These are phyloP conservation scores for Sminthurides aquaticus DNA, from an alignment of 2,888 invertebrate species.

Conservation along the genomic window DNA sequence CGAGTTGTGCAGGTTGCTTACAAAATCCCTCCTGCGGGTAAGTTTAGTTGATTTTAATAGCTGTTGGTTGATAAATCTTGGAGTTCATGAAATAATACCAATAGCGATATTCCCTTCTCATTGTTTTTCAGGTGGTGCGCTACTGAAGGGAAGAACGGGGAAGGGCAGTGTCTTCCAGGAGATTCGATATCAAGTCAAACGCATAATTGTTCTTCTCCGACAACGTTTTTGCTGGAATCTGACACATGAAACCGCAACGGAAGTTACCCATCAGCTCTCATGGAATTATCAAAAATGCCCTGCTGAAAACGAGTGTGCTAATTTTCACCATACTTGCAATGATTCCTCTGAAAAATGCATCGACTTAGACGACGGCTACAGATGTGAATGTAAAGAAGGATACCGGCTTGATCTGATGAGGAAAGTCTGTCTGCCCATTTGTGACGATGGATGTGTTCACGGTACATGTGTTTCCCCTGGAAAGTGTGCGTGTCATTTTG, in stretches of 20 bases:
- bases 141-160: conserved; percentile 49
- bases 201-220: conserved; percentile 10
- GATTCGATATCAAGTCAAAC: conserved; percentile 22
- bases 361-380: conserved; percentile 70
- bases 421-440: conserved; percentile 64
- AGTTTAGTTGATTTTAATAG: conserved; percentile 13
- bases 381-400: conserved; percentile 61
- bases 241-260: conserved; percentile 18
- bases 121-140: conserved; percentile 65
- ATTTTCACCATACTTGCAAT: conserved; percentile 85
- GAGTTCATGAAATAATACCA: neutral
- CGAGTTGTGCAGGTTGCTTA: conserved; percentile 78
- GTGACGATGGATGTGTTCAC: conserved; percentile 75
- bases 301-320: conserved; percentile 84
- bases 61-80: too few relatives aligned
- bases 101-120: neutral
- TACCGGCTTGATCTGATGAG: conserved; percentile 38
- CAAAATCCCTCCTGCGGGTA: conserved; percentile 78
- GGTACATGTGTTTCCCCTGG: conserved; percentile 76
- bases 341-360: conserved; percentile 78
- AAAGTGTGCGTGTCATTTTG: conserved; percentile 82
- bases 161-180: conserved; percentile 63
- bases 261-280: conserved; percentile 17
- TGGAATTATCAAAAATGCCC: conserved; percentile 90
- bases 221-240: neutral